Percentiles rank a stretch among this genome's conserved stretches.
Evolutionary conservation across 2,888 invertebrate species (phyloP).

Genomic region (Diaprepes abbreviatus): DNA sequence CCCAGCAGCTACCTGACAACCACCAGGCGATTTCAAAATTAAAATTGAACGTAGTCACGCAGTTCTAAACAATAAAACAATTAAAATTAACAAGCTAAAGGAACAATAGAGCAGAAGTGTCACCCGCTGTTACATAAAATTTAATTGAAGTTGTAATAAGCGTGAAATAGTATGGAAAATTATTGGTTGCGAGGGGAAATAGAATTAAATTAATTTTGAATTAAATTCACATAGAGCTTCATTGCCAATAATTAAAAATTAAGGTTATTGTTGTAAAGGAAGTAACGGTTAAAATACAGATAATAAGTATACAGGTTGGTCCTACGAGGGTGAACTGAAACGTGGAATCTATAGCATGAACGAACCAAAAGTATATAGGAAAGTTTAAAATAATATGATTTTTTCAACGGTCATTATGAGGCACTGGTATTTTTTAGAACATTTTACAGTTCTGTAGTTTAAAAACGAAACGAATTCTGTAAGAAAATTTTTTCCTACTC

Average conservation of each 20-base stretch:
- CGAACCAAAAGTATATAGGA: no score
- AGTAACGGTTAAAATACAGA: not conserved
- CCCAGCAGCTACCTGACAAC: not conserved
- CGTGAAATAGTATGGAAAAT: constrained; percentile 36
- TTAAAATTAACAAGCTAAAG: constrained; percentile 40
- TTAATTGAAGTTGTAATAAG: constrained; percentile 31
- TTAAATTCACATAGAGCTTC: constrained; percentile 15
- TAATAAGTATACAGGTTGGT: not conserved
- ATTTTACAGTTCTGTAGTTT: no score
- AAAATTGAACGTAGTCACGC: constrained; percentile 34
- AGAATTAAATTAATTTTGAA: constrained; percentile 10
- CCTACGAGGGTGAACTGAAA: no score
- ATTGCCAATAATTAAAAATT: constrained; percentile 1
- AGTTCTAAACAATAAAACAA: constrained; percentile 39
- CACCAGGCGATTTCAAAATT: constrained; percentile 1
- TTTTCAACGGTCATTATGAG: no score
- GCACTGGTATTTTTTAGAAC: no score
- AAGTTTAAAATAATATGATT: no score
- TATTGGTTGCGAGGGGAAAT: constrained; percentile 20
- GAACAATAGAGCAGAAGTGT: constrained; percentile 40
- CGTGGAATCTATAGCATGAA: no score
- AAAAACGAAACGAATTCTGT: no score
- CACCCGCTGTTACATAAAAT: constrained; percentile 40
- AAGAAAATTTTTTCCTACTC: no score
- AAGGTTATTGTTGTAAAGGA: constrained; percentile 6